Evolutionary conservation across 1,140 invertebrate species (phyloP).

Genomic region (Drosophila tani): DNA sequence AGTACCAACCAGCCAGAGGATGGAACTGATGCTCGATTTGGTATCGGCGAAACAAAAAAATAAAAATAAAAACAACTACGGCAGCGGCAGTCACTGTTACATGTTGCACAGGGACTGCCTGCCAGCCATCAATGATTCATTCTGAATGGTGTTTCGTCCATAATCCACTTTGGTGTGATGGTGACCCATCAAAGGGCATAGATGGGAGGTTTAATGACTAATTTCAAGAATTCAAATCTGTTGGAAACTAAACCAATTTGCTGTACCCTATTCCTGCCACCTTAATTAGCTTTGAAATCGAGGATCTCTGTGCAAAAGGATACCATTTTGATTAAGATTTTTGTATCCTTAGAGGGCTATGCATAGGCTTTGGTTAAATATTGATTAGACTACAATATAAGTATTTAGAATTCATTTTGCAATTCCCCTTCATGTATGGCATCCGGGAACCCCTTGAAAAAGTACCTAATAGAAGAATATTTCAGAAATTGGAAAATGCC

Average conservation of each 20-base stretch:
- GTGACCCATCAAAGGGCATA: neutral
- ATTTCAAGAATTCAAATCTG: neutral
- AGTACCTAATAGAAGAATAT: no score
- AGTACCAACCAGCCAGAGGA: constrained; percentile 14
- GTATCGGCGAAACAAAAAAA: constrained; percentile 13
- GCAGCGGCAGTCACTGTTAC: constrained; percentile 5
- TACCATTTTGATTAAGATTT: no score
- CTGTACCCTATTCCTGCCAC: no score
- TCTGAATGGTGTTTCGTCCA: neutral
- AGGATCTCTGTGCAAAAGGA: no score
- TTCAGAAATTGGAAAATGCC: no score
- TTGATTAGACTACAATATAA: no score
- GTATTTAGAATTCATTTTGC: no score
- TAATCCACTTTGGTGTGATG: neutral
- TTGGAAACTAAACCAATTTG: neutral
- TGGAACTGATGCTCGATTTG: constrained; percentile 40
- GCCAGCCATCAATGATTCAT: constrained; percentile 2
- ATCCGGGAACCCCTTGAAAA: no score
- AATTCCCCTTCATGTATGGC: no score
- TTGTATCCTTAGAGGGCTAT: no score
- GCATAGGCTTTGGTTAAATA: no score
- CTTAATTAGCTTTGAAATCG: neutral
- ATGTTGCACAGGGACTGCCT: constrained; percentile 17
- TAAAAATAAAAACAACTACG: constrained; percentile 1
- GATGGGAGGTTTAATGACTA: neutral